phyloP scores from a whole-genome alignment of 2,888 invertebrate species.

The Fragum whitleyi region DNA sequence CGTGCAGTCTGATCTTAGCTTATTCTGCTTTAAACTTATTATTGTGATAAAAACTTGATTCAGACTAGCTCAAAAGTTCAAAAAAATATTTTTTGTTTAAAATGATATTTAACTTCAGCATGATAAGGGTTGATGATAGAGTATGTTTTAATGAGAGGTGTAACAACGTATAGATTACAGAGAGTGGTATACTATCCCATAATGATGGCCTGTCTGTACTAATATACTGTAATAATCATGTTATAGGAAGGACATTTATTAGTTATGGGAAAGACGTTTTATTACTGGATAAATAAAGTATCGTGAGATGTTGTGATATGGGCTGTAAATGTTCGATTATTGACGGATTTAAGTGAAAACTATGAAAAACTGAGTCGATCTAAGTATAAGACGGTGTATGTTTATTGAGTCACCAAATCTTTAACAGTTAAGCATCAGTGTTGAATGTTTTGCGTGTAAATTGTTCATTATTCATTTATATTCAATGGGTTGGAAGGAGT shows the following conservation, averaged over 20 bases:
- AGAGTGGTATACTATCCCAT: not conserved
- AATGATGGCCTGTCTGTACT: not conserved
- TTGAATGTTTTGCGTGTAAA: constrained; percentile 6
- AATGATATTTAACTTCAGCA: too few relatives aligned
- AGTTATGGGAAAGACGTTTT: not conserved
- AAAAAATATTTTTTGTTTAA: too few relatives aligned
- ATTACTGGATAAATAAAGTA: not conserved
- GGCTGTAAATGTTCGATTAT: too few relatives aligned
- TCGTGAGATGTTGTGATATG: not conserved
- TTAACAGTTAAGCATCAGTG: not conserved
- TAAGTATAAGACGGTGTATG: not conserved
- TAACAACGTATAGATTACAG: constrained; percentile 13
- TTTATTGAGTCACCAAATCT: not conserved
- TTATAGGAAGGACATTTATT: not conserved
- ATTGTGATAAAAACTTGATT: too few relatives aligned
- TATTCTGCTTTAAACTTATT: not conserved
- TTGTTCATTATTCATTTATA: constrained; percentile 11
- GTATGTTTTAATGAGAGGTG: constrained; percentile 24
- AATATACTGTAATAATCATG: not conserved
- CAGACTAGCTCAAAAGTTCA: too few relatives aligned
- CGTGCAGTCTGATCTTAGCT: too few relatives aligned
- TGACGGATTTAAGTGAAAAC: too few relatives aligned
- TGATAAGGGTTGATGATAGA: constrained; percentile 19
- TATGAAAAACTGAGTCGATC: too few relatives aligned
- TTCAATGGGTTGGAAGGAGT: constrained; percentile 11